Percentiles rank a stretch among this genome's conserved stretches.
phyloP scores from a whole-genome alignment of 1,140 invertebrate genomes.

The Arion vulgaris region DNA sequence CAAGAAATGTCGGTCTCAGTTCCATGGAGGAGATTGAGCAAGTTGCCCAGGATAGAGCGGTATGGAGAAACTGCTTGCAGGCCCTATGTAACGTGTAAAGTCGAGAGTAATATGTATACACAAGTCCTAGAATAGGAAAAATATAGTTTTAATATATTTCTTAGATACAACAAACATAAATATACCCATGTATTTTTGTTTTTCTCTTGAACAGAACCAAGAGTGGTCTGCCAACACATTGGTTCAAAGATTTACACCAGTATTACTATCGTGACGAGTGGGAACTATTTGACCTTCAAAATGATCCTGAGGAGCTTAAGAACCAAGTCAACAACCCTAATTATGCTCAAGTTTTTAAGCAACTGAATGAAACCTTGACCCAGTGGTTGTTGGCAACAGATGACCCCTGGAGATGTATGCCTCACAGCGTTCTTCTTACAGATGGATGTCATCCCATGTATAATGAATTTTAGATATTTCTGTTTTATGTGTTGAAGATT shows the following conservation, averaged over 20 bases:
- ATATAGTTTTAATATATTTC: too few relatives aligned
- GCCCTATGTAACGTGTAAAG: too few relatives aligned
- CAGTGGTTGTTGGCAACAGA: slow-evolving; percentile 83
- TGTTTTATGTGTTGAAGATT: too few relatives aligned
- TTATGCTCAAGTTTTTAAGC: slow-evolving; percentile 69
- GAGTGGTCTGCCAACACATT: slow-evolving; percentile 78
- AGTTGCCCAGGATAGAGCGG: too few relatives aligned
- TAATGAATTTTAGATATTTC: neutral
- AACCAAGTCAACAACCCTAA: slow-evolving; percentile 80
- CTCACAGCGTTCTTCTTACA: slow-evolving; percentile 81
- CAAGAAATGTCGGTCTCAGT: too few relatives aligned
- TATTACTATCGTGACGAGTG: slow-evolving; percentile 90
- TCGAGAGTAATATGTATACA: too few relatives aligned
- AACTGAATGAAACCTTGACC: slow-evolving; percentile 77
- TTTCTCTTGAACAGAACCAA: slow-evolving; percentile 75
- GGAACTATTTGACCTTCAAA: slow-evolving; percentile 87
- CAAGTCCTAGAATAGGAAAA: too few relatives aligned
- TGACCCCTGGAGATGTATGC: slow-evolving; percentile 90
- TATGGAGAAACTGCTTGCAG: too few relatives aligned
- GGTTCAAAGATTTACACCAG: slow-evolving; percentile 84
- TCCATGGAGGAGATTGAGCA: too few relatives aligned
- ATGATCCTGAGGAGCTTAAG: slow-evolving; percentile 82
- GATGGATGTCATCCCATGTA: slow-evolving; percentile 5
- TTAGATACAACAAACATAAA: too few relatives aligned
- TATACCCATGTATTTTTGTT: too few relatives aligned